phyloP scores from a whole-genome alignment of 2,113 vertebrate genomes.

The Neoarius graeffei region DNA sequence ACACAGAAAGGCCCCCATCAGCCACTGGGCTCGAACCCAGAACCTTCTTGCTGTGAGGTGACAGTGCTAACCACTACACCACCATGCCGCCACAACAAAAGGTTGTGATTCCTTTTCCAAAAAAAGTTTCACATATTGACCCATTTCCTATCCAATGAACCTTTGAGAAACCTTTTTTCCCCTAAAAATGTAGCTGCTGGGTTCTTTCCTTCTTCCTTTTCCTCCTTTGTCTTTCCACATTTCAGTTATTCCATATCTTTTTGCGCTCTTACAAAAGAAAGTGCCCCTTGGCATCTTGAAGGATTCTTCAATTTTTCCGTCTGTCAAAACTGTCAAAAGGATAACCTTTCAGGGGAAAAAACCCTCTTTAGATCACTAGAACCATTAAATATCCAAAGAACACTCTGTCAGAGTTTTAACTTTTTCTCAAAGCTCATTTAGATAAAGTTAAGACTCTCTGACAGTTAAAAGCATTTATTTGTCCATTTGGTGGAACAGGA shows the following conservation, averaged over 20 bases:
- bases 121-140: not conserved
- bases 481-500: not conserved
- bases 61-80: too few relatives aligned
- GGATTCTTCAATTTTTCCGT: not conserved
- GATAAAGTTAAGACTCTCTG: not conserved
- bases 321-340: not conserved
- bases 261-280: not conserved
- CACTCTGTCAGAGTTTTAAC: not conserved
- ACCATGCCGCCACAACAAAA: too few relatives aligned
- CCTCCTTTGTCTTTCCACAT: not conserved
- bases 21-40: too few relatives aligned
- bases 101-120: not conserved
- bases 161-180: not conserved
- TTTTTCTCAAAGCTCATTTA: not conserved
- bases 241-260: not conserved
- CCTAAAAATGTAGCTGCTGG: not conserved
- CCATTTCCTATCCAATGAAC: not conserved
- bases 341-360: not conserved
- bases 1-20: too few relatives aligned
- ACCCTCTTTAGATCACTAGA: not conserved
- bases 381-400: not conserved
- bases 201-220: not conserved
- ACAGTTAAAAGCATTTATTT: not conserved
- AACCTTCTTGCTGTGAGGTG: too few relatives aligned
- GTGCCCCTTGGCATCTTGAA: not conserved